Base-by-base conservation (phyloP, 2,797 vertebrate species). In the Diplodus sargus region DNA sequence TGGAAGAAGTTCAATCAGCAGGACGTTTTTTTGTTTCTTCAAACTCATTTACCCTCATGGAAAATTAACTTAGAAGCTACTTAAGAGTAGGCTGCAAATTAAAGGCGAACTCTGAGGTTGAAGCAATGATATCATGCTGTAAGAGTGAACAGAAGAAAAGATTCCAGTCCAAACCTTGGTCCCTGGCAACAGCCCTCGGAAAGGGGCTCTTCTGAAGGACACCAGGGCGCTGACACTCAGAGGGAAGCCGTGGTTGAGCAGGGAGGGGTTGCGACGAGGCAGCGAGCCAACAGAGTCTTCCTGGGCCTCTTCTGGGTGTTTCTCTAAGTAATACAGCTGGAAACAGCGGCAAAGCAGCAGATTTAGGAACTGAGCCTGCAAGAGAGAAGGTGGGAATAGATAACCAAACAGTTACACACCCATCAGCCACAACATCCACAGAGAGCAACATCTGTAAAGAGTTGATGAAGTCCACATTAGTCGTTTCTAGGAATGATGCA, bases 331-430 rank as follows among this genome's bases (percentile, higher is more conserved):
- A 12, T 85, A 92, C 10, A 99, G 93, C 94, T 99, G 98, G 95
- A 99, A 99, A 90, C 96, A 97, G 76, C 98, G 97, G 92, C 97
- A 98, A 56, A 99, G 95, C 83, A 99, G 90, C 89, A 98, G 93
- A 87, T 99, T 97, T 92, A 98, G 90, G 82, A 96, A 95, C 90
- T 97, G 97, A 23, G 96, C 96, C 98, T 99, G 30, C 54, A 73
- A 66, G 49, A 59, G 23, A 73, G 16, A 34, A 11, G 13, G 28
- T 1, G 14, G 9, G 28, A 22, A 52, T 16, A 59, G 22, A 20
- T 20, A 45, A 43, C 9, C 0, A 1, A 23, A 54, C 30, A 13
- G 28, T 61, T 20, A 9, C 3, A 9, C 3, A 42, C 5, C 59
- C 10, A 39, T 7, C 9, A 11, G 10, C 39, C 9, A 39, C 39